Conservation (phyloP, 1,140 invertebrate genomes). For the Monochamus saltuarius region DNA sequence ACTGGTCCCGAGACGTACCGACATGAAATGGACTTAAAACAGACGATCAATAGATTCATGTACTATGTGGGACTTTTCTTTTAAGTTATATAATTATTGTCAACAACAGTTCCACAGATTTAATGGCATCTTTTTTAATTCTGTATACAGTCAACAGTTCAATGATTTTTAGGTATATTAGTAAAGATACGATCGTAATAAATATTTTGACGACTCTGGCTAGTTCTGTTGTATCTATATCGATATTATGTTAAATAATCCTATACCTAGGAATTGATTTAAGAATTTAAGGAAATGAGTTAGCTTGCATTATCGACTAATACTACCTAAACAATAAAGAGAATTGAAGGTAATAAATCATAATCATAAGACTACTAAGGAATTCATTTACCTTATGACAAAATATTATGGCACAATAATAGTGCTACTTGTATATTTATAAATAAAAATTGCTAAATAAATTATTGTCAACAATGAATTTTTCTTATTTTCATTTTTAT, state of each 20-base stretch:
- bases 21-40: too few species aligned
- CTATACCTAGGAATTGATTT: slow-evolving; percentile 22
- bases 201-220: too few species aligned
- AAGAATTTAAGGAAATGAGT: slow-evolving; percentile 16
- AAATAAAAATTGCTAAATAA: slow-evolving; percentile 24
- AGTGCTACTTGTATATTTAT: slow-evolving; percentile 25
- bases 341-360: slow-evolving; percentile 12
- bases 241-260: not conserved
- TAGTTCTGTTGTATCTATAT: slow-evolving; percentile 1
- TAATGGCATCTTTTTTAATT: too few species aligned
- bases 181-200: too few species aligned
- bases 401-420: slow-evolving; percentile 21
- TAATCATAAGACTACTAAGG: too few species aligned
- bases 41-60: too few species aligned
- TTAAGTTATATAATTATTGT: too few species aligned
- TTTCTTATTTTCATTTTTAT: slow-evolving; percentile 14
- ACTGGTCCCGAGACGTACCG: too few species aligned
- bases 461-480: slow-evolving; percentile 12
- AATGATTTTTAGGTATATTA: too few species aligned
- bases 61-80: too few species aligned
- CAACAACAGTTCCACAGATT: too few species aligned
- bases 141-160: too few species aligned
- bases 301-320: slow-evolving; percentile 23
- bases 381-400: slow-evolving; percentile 1
- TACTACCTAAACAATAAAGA: slow-evolving; percentile 18